Evolutionary conservation across 2,113 vertebrate species (phyloP).

Genomic region (Catagonus wagneri): DNA sequence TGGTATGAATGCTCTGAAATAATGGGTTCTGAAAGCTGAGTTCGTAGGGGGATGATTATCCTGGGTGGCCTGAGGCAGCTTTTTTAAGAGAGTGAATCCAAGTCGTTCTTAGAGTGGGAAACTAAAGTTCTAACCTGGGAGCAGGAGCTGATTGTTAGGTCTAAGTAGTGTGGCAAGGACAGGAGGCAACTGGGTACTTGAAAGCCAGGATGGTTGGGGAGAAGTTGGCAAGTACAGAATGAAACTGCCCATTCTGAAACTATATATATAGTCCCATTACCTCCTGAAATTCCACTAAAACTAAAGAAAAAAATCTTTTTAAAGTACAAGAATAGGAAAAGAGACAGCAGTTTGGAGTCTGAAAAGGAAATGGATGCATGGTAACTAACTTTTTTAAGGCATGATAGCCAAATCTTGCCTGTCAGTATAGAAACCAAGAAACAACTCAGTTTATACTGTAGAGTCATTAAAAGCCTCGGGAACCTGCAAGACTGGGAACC

Average conservation of each 20-base stretch:
- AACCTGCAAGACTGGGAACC: background rate
- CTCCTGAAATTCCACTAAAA: conserved; percentile 21
- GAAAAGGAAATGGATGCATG: background rate
- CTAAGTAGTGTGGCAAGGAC: background rate
- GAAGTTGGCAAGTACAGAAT: background rate
- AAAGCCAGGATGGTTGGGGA: background rate
- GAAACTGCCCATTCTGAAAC: background rate
- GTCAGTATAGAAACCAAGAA: background rate
- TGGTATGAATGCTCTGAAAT: conserved; percentile 21
- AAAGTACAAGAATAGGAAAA: conserved; percentile 28
- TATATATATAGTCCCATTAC: too few species aligned
- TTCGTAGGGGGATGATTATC: background rate
- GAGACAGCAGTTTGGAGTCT: background rate
- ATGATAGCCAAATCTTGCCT: background rate
- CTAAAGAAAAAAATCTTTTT: conserved; percentile 43
- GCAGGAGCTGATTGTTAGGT: background rate
- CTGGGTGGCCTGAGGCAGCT: background rate
- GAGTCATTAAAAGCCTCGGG: background rate
- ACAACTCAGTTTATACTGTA: background rate
- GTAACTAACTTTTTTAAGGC: background rate
- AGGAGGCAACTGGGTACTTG: background rate
- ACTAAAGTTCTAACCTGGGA: background rate
- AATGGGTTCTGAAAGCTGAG: background rate
- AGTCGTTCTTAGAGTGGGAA: background rate
- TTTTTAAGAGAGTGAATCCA: background rate